Percentiles rank a stretch among this genome's conserved stretches.
Evolutionary conservation across 2,797 vertebrate genomes (phyloP).

Genomic region (Accipiter minullus): DNA sequence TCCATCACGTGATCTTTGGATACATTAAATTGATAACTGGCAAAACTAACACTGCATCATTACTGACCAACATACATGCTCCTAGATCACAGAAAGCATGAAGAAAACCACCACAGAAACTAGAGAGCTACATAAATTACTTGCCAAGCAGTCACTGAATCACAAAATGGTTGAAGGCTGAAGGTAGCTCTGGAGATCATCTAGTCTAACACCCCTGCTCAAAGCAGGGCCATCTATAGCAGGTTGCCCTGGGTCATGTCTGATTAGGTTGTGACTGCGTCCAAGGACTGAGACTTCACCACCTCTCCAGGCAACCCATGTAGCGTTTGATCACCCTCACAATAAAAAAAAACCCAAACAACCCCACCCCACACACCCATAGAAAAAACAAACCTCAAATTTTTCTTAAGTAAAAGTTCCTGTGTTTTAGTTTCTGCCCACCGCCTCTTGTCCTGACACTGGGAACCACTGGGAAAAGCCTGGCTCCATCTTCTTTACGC

Average conservation of each 20-base stretch:
- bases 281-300: not conserved
- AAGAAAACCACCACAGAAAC: not conserved
- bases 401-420: not conserved
- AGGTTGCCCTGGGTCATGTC: not conserved
- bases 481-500: not conserved
- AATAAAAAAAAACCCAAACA: not conserved
- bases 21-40: not conserved
- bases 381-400: not conserved
- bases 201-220: not conserved
- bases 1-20: not conserved
- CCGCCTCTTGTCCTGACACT: not conserved
- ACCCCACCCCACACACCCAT: rapidly evolving
- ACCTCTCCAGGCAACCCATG: not conserved
- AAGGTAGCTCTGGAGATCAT: not conserved
- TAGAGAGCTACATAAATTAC: not conserved
- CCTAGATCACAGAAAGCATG: not conserved
- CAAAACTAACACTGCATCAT: not conserved
- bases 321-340: not conserved
- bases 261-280: rapidly evolving
- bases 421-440: not conserved
- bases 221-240: not conserved
- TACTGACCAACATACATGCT: not conserved
- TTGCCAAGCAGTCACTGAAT: not conserved
- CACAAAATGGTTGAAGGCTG: not conserved
- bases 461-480: not conserved